Base-by-base conservation (phyloP, 2,888 invertebrate genomes). In the Drosophila ezoana region DNA sequence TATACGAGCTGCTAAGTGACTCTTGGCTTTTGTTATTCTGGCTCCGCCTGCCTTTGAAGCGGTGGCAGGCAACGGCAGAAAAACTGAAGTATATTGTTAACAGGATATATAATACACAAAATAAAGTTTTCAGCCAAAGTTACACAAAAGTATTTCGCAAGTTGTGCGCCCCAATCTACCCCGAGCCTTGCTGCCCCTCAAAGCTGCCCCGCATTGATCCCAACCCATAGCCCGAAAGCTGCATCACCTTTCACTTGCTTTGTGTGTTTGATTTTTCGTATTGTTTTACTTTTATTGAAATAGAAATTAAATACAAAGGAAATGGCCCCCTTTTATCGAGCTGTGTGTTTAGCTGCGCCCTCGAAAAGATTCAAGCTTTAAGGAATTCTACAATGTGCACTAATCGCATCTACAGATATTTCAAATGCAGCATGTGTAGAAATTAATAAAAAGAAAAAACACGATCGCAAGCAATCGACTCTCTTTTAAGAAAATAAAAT, bases 41-140 rank as follows among this genome's bases (percentile, higher is more conserved):
- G 76, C 74, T 78, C 51, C 68, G 80, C 33, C 66, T 52, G 65
- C 84, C 79, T 76, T 78, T 87, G 85, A 84, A 81, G 84, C 83
- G 72, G 72, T 71, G 56, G 68, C 67, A 69, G 60, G 53, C 58
- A 79, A 74, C 58, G 69, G 58, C 72, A 79, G 51, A 79, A 79
- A 73, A 89, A 79, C 87, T 86, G 80, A 89, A 87, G 86, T 87
- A 89, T 87, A 89, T 87, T 87, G 86, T 87, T 89, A 89, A 89
- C 89, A 87, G 89, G 89, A 87, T 89, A 89, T 88, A 84, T 87
- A 86, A 85, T 85, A 87, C 89, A 85, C 88, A 87, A 87, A 87
- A 87, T 89, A 89, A 87, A 87, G 86, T 87, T 87, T 87, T 89
- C 81, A 81, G 80, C 82, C 85, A 87, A 86, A 87, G 86, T 87